These are phyloP conservation scores for Bombus difficillimus DNA, from an alignment of 1,140 invertebrate genomes.

Conservation along the genomic window DNA sequence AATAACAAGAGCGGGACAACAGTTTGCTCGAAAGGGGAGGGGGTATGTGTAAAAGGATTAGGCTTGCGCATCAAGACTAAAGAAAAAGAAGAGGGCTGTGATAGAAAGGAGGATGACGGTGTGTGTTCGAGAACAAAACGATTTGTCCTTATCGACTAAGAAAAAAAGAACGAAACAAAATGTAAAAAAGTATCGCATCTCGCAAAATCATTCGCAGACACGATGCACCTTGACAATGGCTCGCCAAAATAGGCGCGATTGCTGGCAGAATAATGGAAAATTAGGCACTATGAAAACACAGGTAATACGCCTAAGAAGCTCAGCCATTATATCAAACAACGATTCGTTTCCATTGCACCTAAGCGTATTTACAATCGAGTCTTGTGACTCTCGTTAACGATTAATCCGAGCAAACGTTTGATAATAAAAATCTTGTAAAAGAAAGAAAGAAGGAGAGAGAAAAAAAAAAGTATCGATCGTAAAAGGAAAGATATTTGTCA, in stretches of 20 bases:
- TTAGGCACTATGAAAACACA: conserved; percentile 44
- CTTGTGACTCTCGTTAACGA: not conserved
- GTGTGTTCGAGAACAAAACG: not conserved
- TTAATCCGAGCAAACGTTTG: not conserved
- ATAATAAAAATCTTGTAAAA: not conserved
- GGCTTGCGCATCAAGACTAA: conserved; percentile 29
- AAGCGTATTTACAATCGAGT: conserved; percentile 21
- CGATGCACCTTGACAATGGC: conserved; percentile 23
- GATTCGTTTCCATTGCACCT: conserved; percentile 50
- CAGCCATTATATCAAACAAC: conserved; percentile 30
- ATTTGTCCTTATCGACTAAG: not conserved
- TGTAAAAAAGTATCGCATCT: not conserved
- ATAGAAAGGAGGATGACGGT: not conserved
- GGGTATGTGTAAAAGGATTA: not conserved
- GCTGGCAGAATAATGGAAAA: conserved; percentile 29
- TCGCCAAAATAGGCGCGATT: conserved; percentile 1
- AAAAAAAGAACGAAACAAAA: not conserved
- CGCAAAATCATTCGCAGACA: conserved; percentile 41
- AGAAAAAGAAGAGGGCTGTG: not conserved
- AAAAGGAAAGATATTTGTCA: not conserved
- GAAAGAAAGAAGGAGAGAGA: not conserved
- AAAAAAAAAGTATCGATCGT: too few relatives aligned
- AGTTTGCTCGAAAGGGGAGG: not conserved
- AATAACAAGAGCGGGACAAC: conserved; percentile 37
- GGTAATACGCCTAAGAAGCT: conserved; percentile 48